Conservation (phyloP, 1,140 invertebrate genomes). For the Globodera ellingtonae region DNA sequence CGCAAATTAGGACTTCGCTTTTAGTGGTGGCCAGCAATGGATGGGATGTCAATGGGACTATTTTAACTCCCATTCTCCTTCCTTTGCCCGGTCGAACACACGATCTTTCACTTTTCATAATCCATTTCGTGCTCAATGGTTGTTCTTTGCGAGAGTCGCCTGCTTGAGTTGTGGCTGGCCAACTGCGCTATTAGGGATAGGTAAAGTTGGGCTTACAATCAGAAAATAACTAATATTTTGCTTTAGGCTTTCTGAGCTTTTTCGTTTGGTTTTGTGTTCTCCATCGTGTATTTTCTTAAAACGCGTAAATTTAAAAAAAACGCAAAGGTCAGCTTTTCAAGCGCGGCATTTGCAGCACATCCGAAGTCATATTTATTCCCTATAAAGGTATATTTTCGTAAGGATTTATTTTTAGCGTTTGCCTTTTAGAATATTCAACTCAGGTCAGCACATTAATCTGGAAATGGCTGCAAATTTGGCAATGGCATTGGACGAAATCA, state of each 20-base stretch:
- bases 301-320: neutral
- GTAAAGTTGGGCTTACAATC: neutral
- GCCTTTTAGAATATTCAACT: neutral
- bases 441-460: constrained; percentile 1
- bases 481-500: constrained; percentile 28
- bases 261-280: neutral
- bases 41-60: neutral
- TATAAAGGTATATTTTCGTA: neutral
- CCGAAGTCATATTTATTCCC: neutral
- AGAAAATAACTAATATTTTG: neutral
- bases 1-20: neutral
- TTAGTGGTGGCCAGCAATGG: neutral
- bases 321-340: constrained; percentile 1
- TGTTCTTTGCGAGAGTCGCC: neutral
- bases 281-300: neutral
- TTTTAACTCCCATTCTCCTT: neutral
- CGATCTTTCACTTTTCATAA: neutral
- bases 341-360: neutral
- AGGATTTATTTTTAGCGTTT: neutral
- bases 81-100: neutral
- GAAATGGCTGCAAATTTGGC: constrained; percentile 31
- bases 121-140: neutral
- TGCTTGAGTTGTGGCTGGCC: constrained; percentile 3
- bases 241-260: neutral
- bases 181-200: neutral